These are phyloP conservation scores for Xanthorhoe spadicearia DNA, from an alignment of 2,888 invertebrate species.

Conservation along the genomic window DNA sequence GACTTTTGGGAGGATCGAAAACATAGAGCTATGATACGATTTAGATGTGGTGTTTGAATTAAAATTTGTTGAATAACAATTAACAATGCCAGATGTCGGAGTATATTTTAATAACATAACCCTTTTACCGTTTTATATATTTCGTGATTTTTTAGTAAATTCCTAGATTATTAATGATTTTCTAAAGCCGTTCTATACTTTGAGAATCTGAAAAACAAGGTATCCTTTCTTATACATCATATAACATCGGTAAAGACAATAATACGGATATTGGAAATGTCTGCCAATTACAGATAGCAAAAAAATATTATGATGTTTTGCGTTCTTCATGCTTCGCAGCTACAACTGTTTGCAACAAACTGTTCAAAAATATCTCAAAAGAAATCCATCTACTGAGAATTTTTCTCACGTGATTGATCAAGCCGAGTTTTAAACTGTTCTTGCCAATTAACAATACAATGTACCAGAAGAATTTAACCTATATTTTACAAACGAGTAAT, in stretches of 20 bases:
- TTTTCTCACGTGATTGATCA: constrained; percentile 21
- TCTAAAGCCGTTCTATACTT: too few relatives aligned
- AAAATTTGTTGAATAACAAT: too few relatives aligned
- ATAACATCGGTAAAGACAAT: neutral
- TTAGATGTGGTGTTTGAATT: constrained; percentile 37
- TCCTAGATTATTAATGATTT: too few relatives aligned
- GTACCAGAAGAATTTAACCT: constrained; percentile 35
- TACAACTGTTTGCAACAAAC: neutral
- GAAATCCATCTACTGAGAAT: constrained; percentile 18
- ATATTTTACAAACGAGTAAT: constrained; percentile 45
- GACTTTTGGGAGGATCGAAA: constrained; percentile 49
- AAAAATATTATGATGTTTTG: neutral
- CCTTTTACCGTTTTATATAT: too few relatives aligned
- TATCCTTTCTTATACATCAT: neutral
- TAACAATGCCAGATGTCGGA: too few relatives aligned
- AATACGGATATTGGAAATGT: neutral
- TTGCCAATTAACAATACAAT: constrained; percentile 28
- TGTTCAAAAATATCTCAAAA: constrained; percentile 6
- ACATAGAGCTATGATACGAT: constrained; percentile 21
- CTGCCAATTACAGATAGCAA: neutral
- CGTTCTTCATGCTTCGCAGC: neutral
- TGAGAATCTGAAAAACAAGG: too few relatives aligned
- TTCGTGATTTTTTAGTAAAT: too few relatives aligned
- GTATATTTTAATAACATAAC: too few relatives aligned
- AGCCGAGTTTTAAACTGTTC: constrained; percentile 10